Conservation (phyloP, 2,888 invertebrate species). For the Drosophila falleni region DNA sequence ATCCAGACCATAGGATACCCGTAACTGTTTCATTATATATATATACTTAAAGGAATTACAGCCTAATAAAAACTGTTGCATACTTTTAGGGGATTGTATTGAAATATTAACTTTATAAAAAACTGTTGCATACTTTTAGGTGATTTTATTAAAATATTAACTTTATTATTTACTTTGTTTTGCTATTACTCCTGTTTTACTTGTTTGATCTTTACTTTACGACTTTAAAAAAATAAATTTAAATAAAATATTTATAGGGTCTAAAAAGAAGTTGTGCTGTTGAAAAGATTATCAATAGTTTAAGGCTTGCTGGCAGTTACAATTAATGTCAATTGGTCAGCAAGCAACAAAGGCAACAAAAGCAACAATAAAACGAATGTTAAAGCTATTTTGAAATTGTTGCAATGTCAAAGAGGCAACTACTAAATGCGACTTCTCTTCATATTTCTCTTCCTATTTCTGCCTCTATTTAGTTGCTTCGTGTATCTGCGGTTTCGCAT, state of each 20-base stretch:
- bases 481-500: slow-evolving; percentile 58
- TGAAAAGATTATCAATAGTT: background rate
- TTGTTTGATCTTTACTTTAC: no score
- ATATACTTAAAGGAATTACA: no score
- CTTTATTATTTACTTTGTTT: no score
- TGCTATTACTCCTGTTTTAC: no score
- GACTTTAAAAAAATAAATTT: background rate
- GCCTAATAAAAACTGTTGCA: no score
- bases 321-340: slow-evolving; percentile 55
- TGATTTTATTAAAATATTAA: no score
- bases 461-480: slow-evolving; percentile 7
- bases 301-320: slow-evolving; percentile 59
- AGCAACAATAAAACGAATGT: slow-evolving; percentile 10
- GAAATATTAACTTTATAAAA: no score
- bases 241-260: background rate
- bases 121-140: no score
- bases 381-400: slow-evolving; percentile 48
- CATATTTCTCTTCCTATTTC: background rate
- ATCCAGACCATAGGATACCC: no score
- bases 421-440: background rate
- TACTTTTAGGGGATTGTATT: no score
- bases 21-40: no score
- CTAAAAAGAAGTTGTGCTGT: background rate
- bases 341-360: slow-evolving; percentile 5
- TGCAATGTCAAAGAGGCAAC: slow-evolving; percentile 72